Conservation (phyloP, 2,888 invertebrate genomes). For the Coleophora flavipennella region DNA sequence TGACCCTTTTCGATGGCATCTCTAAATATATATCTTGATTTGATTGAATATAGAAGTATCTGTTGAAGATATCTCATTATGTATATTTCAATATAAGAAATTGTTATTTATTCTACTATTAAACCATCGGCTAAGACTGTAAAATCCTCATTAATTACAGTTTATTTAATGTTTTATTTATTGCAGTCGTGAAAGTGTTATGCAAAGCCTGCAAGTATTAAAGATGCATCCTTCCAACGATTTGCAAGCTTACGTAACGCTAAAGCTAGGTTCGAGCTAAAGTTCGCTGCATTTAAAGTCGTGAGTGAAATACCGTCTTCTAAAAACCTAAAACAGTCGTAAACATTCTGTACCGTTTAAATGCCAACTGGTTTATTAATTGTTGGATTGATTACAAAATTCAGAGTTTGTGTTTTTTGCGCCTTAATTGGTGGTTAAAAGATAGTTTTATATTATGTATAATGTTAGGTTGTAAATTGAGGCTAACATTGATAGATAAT, state of each 20-base stretch:
- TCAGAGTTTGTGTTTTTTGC: neutral
- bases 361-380: neutral
- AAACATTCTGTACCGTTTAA: neutral
- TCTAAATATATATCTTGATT: neutral
- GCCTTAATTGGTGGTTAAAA: neutral
- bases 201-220: constrained; percentile 29
- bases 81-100: neutral
- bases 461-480: no score
- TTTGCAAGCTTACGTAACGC: constrained; percentile 54
- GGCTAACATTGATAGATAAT: no score
- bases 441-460: no score
- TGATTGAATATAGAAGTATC: neutral
- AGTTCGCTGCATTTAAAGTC: constrained; percentile 30
- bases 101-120: no score
- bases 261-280: constrained; percentile 34
- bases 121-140: no score
- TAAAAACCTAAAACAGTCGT: constrained; percentile 2
- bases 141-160: no score
- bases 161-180: no score
- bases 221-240: constrained; percentile 45
- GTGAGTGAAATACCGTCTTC: constrained; percentile 11
- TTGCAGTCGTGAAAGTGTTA: constrained; percentile 51
- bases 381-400: neutral
- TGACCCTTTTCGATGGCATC: no score
- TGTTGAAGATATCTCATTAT: no score